These are phyloP conservation scores for Drosophila bipectinata DNA, from an alignment of 1,140 invertebrate species.

Conservation along the genomic window DNA sequence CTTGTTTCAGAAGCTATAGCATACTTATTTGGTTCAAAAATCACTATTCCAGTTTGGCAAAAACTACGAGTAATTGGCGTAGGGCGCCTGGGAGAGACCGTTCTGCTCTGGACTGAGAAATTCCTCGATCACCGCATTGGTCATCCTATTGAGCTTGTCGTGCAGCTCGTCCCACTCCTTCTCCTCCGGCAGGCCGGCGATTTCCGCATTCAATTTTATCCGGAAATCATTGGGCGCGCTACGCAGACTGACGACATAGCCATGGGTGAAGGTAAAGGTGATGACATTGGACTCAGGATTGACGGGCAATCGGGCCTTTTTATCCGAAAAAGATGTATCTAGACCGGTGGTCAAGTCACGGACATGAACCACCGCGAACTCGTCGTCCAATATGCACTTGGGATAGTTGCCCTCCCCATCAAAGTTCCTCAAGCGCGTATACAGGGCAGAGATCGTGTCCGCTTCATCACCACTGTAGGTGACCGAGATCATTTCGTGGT, in stretches of 20 bases:
- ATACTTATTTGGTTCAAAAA: background rate
- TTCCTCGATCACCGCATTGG: constrained; percentile 90
- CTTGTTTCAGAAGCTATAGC: background rate
- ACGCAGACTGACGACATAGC: constrained; percentile 93
- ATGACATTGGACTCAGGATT: constrained; percentile 93
- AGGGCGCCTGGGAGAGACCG: constrained; percentile 57
- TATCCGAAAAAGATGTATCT: constrained; percentile 90
- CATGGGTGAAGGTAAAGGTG: constrained; percentile 95
- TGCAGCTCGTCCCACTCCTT: constrained; percentile 89
- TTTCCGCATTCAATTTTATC: constrained; percentile 97
- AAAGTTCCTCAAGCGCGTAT: constrained; percentile 91
- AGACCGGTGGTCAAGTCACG: constrained; percentile 95
- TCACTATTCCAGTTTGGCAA: background rate
- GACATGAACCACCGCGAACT: constrained; percentile 90
- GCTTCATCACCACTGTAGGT: constrained; percentile 93
- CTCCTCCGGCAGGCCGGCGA: constrained; percentile 89
- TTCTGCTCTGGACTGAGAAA: constrained; percentile 91
- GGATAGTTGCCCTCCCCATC: constrained; percentile 88
- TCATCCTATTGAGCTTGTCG: constrained; percentile 89
- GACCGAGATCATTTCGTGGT: constrained; percentile 92
- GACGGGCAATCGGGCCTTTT: constrained; percentile 90
- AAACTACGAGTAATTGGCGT: constrained; percentile 1
- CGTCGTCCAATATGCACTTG: constrained; percentile 87
- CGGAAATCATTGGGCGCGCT: constrained; percentile 99
- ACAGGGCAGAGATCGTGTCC: constrained; percentile 89